phyloP scores from a whole-genome alignment of 2,797 vertebrate species.

The Sparidentex hasta region DNA sequence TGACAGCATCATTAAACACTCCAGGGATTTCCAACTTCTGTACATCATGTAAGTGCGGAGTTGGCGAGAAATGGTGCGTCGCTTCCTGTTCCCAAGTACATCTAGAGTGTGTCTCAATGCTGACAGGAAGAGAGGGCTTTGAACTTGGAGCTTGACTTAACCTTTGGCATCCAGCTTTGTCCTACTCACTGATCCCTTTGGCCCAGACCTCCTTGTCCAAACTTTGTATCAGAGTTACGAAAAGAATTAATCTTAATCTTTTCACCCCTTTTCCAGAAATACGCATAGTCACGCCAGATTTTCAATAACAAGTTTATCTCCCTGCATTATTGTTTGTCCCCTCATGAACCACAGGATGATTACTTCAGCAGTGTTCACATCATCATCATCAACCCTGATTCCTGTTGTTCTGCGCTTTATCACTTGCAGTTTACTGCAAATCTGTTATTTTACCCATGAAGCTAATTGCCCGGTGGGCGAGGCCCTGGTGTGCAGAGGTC shows the following conservation, averaged over 20 bases:
- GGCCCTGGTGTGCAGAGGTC: conserved; percentile 51
- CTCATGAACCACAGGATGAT: conserved; percentile 42
- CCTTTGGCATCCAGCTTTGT: conserved; percentile 42
- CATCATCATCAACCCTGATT: conserved; percentile 34
- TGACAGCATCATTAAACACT: conserved; percentile 37
- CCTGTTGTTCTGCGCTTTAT: conserved; percentile 39
- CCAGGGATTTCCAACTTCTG: conserved; percentile 26
- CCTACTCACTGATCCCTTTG: conserved; percentile 40
- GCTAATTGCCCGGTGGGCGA: conserved; percentile 57
- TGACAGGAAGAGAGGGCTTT: conserved; percentile 66
- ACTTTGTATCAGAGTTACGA: conserved; percentile 21
- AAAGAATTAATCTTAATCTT: conserved; percentile 40
- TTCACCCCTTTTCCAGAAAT: conserved; percentile 43
- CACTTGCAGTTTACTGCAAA: conserved; percentile 50
- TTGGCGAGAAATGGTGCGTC: conserved; percentile 55
- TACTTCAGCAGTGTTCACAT: conserved; percentile 33
- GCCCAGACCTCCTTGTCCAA: conserved; percentile 33
- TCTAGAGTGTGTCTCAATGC: conserved; percentile 49
- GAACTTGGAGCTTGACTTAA: conserved; percentile 65
- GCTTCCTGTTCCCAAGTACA: conserved; percentile 74
- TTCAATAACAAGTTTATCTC: conserved; percentile 48
- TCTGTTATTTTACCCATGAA: conserved; percentile 51
- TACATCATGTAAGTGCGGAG: conserved; percentile 35
- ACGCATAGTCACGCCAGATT: conserved; percentile 20
- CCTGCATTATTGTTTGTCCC: conserved; percentile 24